Conservation (phyloP, 1,140 invertebrate species). For the Drosophila athabasca region DNA sequence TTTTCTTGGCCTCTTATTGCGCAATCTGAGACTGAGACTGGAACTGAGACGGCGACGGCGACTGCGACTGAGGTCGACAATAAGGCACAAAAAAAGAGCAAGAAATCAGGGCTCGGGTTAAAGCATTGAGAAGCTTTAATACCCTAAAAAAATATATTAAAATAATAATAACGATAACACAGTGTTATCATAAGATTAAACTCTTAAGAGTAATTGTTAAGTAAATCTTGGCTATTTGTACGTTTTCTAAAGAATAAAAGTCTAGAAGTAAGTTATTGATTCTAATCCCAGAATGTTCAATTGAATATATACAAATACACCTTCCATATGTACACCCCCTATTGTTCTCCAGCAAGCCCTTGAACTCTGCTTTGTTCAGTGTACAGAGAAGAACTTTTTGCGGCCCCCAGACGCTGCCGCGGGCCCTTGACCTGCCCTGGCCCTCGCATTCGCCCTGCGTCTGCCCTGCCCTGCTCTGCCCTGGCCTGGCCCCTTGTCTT, state of each 20-base stretch:
- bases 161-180: too few species aligned
- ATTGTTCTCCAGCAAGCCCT: constrained; percentile 3
- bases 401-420: constrained; percentile 39
- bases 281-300: too few species aligned
- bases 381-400: constrained; percentile 39
- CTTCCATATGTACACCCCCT: too few species aligned
- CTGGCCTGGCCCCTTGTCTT: constrained; percentile 37
- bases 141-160: not conserved
- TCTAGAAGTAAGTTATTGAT: not conserved
- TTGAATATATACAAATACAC: not conserved
- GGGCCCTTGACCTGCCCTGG: constrained; percentile 47
- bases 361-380: constrained; percentile 31
- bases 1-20: constrained; percentile 43
- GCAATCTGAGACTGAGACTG: constrained; percentile 44
- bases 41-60: too few species aligned
- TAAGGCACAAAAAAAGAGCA: constrained; percentile 40
- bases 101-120: constrained; percentile 4
- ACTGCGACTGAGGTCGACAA: constrained; percentile 33
- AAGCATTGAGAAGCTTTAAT: not conserved
- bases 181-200: too few species aligned
- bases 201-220: too few species aligned
- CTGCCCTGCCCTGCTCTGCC: not conserved
- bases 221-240: too few species aligned
- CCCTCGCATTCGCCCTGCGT: not conserved
- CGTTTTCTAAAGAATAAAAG: too few species aligned